Base-by-base conservation (phyloP, 2,113 vertebrate genomes). In the Cacatua alba region DNA sequence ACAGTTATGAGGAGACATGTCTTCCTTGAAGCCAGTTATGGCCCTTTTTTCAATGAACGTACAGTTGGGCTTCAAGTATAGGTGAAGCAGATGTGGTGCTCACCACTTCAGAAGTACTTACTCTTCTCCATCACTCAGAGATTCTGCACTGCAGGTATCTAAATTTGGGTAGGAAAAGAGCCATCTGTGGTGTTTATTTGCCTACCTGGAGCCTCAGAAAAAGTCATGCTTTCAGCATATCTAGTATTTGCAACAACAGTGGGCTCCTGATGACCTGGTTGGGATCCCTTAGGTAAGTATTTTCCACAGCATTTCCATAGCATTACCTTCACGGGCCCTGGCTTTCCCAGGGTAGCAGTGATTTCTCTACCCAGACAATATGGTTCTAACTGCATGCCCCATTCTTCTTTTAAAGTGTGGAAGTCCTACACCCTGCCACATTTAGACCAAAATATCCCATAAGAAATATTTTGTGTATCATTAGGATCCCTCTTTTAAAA, bases 271-370 rank as follows among this genome's bases (percentile, higher is more conserved):
- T 41, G 18, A 74, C 6, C 9, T 33, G 4, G 20, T n/a, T 86
- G n/a, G 31, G 15, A 68, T 52, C 35, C 25, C 18, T 65, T 31
- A 65, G 3, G 15, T 46, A 49, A 46, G 9, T 8, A 17, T 39
- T 52, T 46, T 49, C 18, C 1, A 0, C 8, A 44, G 1, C 8
- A 18, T 57, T 78, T 89, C 60, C 2, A 0, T 10, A 43, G 1
- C 4, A 21, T 52, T 74, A 86, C 48, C 46, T 82, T 69, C 49
- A 26, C 31, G 67, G 7, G 13, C 23, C 63, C 19, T 65, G 28
- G 9, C 24, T 83, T 70, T 10, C 7, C 17, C 31, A 70, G 14
- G 20, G 5, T 28, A 37, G 29, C 8, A 65, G 26, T 68, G 29
- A 70, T 41, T 77, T 67, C 20, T 62, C 26, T 41, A 35, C 6